Evolutionary conservation across 2,888 invertebrate genomes (phyloP).

Genomic region (Ectropis crepuscularia): DNA sequence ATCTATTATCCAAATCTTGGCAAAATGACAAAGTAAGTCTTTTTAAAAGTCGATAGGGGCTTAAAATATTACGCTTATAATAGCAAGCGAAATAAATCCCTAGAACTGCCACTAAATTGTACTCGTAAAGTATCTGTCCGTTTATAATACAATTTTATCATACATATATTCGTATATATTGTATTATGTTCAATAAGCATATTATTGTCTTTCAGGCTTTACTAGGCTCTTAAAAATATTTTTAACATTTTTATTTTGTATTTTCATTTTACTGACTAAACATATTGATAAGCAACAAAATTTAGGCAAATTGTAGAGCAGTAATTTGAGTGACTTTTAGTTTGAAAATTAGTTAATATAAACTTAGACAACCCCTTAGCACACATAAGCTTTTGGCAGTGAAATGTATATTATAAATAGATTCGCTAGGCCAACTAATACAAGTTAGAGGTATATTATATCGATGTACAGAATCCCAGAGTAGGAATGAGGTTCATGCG

Average conservation of each 20-base stretch:
- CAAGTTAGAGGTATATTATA: slow-evolving; percentile 21
- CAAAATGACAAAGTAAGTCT: slow-evolving; percentile 38
- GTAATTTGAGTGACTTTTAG: slow-evolving; percentile 24
- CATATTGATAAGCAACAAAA: slow-evolving; percentile 11
- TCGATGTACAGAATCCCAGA: slow-evolving; percentile 23
- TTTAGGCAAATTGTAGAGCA: slow-evolving; percentile 21
- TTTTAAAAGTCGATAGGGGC: slow-evolving; percentile 34
- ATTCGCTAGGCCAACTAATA: slow-evolving; percentile 25
- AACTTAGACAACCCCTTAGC: slow-evolving; percentile 31
- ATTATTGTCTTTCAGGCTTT: slow-evolving; percentile 9
- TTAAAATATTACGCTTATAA: slow-evolving; percentile 24
- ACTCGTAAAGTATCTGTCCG: no score
- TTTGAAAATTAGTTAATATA: slow-evolving; percentile 22
- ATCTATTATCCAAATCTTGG: slow-evolving; percentile 20
- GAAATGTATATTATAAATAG: slow-evolving; percentile 21
- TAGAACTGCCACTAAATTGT: not conserved
- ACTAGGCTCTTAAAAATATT: not conserved
- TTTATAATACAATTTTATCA: no score
- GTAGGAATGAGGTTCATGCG: slow-evolving; percentile 61
- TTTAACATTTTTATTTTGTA: slow-evolving; percentile 13
- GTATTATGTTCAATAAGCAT: not conserved
- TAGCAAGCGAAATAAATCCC: slow-evolving; percentile 24
- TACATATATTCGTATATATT: no score
- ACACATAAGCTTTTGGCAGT: slow-evolving; percentile 36
- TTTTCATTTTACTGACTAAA: slow-evolving; percentile 13